Percentiles rank a stretch among this genome's conserved stretches.
Conservation (phyloP, 2,113 vertebrate species). For the Athene noctua region DNA sequence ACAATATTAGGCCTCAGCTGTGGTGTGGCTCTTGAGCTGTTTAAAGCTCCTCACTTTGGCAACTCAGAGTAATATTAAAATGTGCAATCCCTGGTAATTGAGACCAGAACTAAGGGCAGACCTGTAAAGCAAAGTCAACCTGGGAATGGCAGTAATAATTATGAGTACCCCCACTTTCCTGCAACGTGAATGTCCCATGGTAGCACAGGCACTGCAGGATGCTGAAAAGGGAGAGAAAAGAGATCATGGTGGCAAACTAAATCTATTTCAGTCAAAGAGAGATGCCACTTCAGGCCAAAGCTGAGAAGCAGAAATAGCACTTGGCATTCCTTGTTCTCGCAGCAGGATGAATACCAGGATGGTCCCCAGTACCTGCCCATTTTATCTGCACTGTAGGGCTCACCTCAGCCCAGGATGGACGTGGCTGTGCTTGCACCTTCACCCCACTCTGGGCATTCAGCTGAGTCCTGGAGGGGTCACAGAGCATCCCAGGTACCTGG, state of each 20-base stretch:
- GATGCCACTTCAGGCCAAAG: background rate
- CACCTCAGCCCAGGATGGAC: background rate
- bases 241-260: background rate
- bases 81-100: background rate
- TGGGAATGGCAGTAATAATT: background rate
- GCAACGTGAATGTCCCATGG: background rate
- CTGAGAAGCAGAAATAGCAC: background rate
- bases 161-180: background rate
- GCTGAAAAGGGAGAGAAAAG: background rate
- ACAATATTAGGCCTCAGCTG: background rate
- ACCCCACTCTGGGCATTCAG: background rate
- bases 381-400: background rate
- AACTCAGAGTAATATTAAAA: background rate
- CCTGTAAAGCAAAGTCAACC: background rate
- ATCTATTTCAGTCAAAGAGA: background rate
- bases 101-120: background rate
- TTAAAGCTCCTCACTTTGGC: background rate
- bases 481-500: background rate
- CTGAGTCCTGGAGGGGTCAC: background rate
- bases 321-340: background rate
- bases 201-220: background rate
- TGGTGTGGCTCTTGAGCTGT: background rate
- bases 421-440: background rate
- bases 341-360: background rate
- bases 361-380: background rate